phyloP scores from a whole-genome alignment of 2,113 vertebrate genomes.

The Prietella phreatophila region DNA sequence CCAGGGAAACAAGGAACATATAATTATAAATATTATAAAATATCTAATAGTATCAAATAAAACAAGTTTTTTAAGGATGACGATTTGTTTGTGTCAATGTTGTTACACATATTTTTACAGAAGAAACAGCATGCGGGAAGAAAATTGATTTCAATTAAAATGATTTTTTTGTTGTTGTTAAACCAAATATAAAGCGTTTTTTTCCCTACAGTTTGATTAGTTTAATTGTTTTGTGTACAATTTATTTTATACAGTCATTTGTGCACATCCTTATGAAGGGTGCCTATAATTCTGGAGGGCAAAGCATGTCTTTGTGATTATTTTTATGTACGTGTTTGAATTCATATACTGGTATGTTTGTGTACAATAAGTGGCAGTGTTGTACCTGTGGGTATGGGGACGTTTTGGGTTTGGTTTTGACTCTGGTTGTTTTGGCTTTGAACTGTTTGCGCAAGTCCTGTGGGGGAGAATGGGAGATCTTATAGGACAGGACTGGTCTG shows the following conservation, averaged over 20 bases:
- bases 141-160: too few relatives aligned
- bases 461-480: conserved; percentile 75
- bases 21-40: too few relatives aligned
- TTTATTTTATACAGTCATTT: neutral
- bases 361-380: neutral
- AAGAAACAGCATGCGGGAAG: neutral
- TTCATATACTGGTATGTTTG: neutral
- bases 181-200: neutral
- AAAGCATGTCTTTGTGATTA: neutral
- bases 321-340: neutral
- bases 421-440: conserved; percentile 79
- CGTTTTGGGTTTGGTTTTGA: conserved; percentile 81
- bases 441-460: conserved; percentile 83
- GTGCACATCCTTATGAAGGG: neutral
- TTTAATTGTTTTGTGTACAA: neutral
- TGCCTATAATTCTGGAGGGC: neutral
- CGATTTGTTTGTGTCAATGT: neutral
- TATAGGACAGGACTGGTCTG: conserved; percentile 77
- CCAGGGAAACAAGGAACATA: neutral
- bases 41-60: too few relatives aligned
- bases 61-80: neutral
- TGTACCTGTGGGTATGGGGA: conserved; percentile 84
- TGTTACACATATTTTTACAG: neutral
- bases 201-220: neutral
- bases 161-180: too few relatives aligned